Conservation (phyloP, 2,113 vertebrate species). For the Gymnorhina tibicen region DNA sequence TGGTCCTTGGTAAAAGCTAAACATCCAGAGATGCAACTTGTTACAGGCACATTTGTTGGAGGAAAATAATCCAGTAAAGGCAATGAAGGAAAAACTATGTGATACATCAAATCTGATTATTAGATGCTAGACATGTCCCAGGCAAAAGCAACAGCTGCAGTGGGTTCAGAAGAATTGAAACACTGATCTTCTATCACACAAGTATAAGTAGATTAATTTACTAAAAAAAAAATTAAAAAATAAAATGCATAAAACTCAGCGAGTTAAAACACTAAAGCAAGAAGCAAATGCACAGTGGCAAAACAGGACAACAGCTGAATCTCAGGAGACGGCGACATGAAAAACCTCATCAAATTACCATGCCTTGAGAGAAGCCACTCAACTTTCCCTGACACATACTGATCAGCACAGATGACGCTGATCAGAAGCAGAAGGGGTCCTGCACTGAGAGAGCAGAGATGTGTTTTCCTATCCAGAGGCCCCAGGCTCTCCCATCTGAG, state of each 20-base stretch:
- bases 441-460: background rate
- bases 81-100: background rate
- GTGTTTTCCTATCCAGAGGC: background rate
- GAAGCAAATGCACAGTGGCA: background rate
- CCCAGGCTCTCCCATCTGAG: background rate
- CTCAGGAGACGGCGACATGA: background rate
- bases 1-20: background rate
- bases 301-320: background rate
- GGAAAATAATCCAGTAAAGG: background rate
- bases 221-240: background rate
- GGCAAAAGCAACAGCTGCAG: background rate
- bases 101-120: background rate
- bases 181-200: background rate
- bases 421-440: background rate
- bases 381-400: fast-evolving
- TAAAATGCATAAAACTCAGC: background rate
- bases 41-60: background rate
- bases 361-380: background rate
- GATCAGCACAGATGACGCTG: background rate
- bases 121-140: background rate
- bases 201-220: background rate
- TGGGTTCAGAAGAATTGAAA: background rate
- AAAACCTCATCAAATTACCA: background rate
- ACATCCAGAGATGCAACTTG: background rate
- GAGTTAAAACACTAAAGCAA: background rate